Conservation (phyloP, 1,140 invertebrate species). For the Harlomillsia oculata region DNA sequence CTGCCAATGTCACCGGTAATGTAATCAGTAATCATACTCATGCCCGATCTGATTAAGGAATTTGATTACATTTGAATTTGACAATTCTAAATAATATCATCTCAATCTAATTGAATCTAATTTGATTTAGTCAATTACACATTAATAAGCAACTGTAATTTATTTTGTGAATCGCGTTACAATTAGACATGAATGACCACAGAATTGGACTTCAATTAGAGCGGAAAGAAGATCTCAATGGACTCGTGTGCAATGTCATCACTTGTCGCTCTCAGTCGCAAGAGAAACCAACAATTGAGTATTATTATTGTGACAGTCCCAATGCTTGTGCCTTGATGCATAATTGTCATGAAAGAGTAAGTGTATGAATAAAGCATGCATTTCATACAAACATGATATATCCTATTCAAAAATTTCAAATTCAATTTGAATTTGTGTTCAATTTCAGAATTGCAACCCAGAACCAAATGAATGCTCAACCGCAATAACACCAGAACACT, state of each 20-base stretch:
- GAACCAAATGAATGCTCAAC: too few species aligned
- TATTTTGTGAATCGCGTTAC: background rate
- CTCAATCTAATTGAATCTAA: too few species aligned
- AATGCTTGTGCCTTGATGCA: conserved; percentile 14
- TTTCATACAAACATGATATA: background rate
- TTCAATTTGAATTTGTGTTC: background rate
- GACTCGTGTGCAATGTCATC: background rate
- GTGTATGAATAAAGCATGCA: background rate
- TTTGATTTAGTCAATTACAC: too few species aligned
- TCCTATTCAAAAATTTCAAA: background rate
- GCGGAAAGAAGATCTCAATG: conserved; percentile 8
- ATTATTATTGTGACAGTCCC: conserved; percentile 16
- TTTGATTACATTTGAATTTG: too few species aligned
- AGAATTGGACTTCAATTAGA: background rate
- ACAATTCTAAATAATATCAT: too few species aligned
- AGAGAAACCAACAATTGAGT: conserved; percentile 3
- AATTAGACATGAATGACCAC: background rate
- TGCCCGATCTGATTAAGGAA: too few species aligned
- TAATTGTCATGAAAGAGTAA: conserved; percentile 15
- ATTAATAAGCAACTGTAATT: too few species aligned
- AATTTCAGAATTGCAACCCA: conserved; percentile 5
- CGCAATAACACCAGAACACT: too few species aligned
- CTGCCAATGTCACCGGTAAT: too few species aligned
- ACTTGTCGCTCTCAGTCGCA: conserved; percentile 8
- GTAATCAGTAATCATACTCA: too few species aligned